Conservation (phyloP, 2,888 invertebrate genomes). For the Ferdinandea cuprea region DNA sequence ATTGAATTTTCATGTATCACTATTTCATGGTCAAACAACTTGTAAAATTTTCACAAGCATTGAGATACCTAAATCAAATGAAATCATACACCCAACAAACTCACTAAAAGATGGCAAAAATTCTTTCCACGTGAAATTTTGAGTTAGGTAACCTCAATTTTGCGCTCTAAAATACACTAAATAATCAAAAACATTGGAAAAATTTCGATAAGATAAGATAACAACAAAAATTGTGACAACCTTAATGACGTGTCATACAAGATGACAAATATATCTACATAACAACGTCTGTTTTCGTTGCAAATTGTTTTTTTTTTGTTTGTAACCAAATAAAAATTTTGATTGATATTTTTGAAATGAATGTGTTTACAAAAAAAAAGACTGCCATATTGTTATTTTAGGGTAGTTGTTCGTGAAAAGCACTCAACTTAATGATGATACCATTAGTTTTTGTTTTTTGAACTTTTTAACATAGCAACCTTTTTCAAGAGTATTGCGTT, state of each 20-base stretch:
- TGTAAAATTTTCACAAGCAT: no score
- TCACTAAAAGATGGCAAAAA: not conserved
- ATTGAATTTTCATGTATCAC: no score
- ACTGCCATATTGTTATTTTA: not conserved
- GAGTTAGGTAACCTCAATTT: not conserved
- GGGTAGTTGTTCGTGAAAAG: not conserved
- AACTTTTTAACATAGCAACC: not conserved
- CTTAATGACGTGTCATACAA: not conserved
- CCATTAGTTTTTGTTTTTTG: not conserved
- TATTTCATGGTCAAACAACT: no score
- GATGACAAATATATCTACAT: not conserved
- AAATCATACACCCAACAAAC: not conserved
- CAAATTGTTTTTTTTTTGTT: not conserved
- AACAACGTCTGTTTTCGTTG: not conserved
- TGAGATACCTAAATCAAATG: not conserved
- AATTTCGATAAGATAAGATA: slow-evolving; percentile 11
- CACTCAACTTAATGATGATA: slow-evolving; percentile 9
- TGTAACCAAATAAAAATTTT: not conserved
- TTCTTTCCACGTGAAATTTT: not conserved
- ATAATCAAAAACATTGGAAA: not conserved
- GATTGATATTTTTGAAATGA: not conserved
- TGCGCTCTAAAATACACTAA: not conserved
- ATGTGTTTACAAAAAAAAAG: not conserved
- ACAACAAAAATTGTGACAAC: not conserved
- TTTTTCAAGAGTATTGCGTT: not conserved